Evolutionary conservation across 2,797 vertebrate species (phyloP).

Genomic region (Meda fulgida): DNA sequence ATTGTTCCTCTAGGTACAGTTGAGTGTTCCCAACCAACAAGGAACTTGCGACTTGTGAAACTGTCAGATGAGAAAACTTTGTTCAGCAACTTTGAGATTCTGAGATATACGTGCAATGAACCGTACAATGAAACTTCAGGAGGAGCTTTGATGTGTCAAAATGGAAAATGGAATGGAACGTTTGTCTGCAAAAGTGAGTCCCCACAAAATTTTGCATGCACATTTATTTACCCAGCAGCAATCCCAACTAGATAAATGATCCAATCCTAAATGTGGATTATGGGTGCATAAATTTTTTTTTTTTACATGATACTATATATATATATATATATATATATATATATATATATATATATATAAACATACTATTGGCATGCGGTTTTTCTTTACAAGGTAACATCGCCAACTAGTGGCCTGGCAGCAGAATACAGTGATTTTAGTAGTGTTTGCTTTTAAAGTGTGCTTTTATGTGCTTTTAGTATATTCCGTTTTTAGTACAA

Average conservation of each 20-base stretch:
- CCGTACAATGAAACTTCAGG: not conserved
- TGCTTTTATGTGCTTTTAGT: no score
- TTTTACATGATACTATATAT: no score
- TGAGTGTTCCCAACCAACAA: slow-evolving; percentile 16
- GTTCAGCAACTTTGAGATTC: slow-evolving; percentile 13
- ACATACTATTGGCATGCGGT: not conserved
- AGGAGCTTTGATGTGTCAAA: slow-evolving; percentile 22
- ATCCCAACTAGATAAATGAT: not conserved
- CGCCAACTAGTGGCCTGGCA: not conserved
- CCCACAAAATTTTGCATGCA: not conserved
- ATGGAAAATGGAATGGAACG: not conserved
- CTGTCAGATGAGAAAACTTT: not conserved
- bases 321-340: no score
- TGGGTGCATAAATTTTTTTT: not conserved
- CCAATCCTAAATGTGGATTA: not conserved
- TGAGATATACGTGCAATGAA: not conserved
- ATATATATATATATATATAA: no score
- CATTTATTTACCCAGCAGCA: not conserved
- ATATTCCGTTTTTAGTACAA: not conserved
- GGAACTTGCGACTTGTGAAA: not conserved
- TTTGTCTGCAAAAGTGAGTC: slow-evolving; percentile 33
- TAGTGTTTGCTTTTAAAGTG: no score
- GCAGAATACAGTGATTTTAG: not conserved
- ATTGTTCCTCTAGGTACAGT: not conserved
- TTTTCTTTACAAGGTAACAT: not conserved